Percentiles rank a stretch among this genome's conserved stretches.
phyloP scores from a whole-genome alignment of 2,888 invertebrate species.

The Pollenia amentaria region DNA sequence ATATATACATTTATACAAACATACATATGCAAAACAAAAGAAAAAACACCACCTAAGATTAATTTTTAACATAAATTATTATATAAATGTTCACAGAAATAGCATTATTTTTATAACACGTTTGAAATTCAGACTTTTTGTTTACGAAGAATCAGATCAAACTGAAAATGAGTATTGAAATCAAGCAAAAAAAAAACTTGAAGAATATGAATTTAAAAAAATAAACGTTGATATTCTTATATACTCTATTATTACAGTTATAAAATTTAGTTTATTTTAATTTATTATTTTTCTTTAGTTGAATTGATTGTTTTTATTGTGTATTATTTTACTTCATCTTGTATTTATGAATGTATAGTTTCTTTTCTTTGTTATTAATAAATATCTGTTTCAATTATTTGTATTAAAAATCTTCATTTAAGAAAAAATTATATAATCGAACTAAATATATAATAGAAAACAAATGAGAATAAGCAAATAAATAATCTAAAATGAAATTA shows the following conservation, averaged over 20 bases:
- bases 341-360: constrained; percentile 61
- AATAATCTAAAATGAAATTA: constrained; percentile 42
- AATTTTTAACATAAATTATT: constrained; percentile 52
- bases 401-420: constrained; percentile 38
- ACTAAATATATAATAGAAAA: constrained; percentile 4
- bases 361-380: constrained; percentile 40
- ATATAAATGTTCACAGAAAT: constrained; percentile 43
- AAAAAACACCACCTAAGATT: constrained; percentile 63
- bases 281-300: constrained; percentile 65
- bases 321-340: constrained; percentile 33
- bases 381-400: constrained; percentile 16
- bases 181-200: constrained; percentile 32
- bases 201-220: constrained; percentile 33
- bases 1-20: too few species aligned
- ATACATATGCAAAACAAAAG: constrained; percentile 2
- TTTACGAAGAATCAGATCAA: constrained; percentile 21
- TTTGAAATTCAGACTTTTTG: constrained; percentile 51
- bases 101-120: constrained; percentile 59
- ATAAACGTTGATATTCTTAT: constrained; percentile 26
- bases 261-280: constrained; percentile 50
- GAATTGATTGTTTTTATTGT: constrained; percentile 66
- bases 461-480: constrained; percentile 36
- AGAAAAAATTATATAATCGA: constrained; percentile 17
- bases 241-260: constrained; percentile 33
- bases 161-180: constrained; percentile 21